Conservation (phyloP, 2,888 invertebrate genomes). For the Osmoderma eremita region DNA sequence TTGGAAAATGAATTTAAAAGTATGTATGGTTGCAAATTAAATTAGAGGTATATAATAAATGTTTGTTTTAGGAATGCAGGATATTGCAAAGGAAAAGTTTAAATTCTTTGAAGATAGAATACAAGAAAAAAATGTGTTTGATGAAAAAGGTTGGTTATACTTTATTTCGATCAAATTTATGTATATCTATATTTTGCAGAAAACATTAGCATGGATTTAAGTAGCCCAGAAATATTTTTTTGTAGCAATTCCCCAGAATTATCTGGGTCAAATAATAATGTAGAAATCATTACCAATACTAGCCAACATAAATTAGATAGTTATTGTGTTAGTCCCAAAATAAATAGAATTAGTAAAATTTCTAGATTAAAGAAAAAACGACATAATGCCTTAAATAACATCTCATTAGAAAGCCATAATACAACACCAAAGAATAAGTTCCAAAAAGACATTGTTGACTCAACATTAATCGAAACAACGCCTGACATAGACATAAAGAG, state of each 20-base stretch:
- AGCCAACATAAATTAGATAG: not conserved
- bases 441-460: conserved; percentile 30
- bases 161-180: not conserved
- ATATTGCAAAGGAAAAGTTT: conserved; percentile 4
- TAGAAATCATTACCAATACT: not conserved
- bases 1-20: conserved; percentile 36
- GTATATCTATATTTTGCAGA: conserved; percentile 13
- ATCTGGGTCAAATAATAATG: not conserved
- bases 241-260: not conserved
- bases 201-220: not conserved
- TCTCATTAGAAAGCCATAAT: conserved; percentile 11
- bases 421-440: not conserved
- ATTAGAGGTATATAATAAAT: not conserved
- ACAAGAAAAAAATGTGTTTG: not conserved
- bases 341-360: conserved; percentile 27
- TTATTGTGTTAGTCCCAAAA: conserved; percentile 28
- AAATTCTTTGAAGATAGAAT: conserved; percentile 3
- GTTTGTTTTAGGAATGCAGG: not conserved
- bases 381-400: conserved; percentile 10
- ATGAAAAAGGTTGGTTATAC: conserved; percentile 15
- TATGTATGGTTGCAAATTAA: not conserved
- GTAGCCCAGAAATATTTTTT: conserved; percentile 6
- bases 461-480: conserved; percentile 36
- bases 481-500: conserved; percentile 21
- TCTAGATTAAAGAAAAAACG: conserved; percentile 22